These are phyloP conservation scores for Diachrysia chrysitis DNA, from an alignment of 2,888 invertebrate genomes.

Conservation along the genomic window DNA sequence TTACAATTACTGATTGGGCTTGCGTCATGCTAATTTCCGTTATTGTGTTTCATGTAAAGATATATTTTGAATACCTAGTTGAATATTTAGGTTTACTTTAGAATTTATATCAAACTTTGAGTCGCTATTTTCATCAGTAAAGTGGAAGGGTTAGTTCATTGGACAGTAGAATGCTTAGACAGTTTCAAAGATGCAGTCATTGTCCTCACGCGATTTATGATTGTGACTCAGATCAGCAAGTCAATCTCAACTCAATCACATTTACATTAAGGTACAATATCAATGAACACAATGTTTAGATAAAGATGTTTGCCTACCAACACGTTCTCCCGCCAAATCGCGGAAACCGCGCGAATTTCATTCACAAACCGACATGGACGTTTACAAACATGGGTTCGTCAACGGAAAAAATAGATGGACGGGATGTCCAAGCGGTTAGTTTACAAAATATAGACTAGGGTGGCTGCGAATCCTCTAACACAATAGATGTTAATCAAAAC, in stretches of 20 bases:
- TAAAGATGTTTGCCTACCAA: conserved; percentile 53
- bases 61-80: neutral
- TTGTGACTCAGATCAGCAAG: conserved; percentile 18
- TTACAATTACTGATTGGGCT: neutral
- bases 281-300: conserved; percentile 39
- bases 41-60: neutral
- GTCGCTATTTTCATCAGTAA: neutral
- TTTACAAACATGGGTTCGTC: conserved; percentile 84
- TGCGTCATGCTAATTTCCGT: conserved; percentile 3
- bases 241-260: conserved; percentile 15
- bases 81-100: neutral
- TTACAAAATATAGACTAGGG: conserved; percentile 86
- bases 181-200: conserved; percentile 56
- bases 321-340: conserved; percentile 76
- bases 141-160: conserved; percentile 13
- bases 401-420: conserved; percentile 87
- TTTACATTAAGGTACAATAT: conserved; percentile 27
- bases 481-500: conserved; percentile 67
- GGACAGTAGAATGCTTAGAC: conserved; percentile 24
- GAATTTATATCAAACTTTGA: neutral
- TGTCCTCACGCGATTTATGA: conserved; percentile 55
- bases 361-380: conserved; percentile 79
- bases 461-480: conserved; percentile 72
- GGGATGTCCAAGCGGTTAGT: conserved; percentile 81
- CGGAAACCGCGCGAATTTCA: conserved; percentile 87